Evolutionary conservation across 2,113 vertebrate genomes (phyloP).

Genomic region (Ailuropoda melanoleuca): DNA sequence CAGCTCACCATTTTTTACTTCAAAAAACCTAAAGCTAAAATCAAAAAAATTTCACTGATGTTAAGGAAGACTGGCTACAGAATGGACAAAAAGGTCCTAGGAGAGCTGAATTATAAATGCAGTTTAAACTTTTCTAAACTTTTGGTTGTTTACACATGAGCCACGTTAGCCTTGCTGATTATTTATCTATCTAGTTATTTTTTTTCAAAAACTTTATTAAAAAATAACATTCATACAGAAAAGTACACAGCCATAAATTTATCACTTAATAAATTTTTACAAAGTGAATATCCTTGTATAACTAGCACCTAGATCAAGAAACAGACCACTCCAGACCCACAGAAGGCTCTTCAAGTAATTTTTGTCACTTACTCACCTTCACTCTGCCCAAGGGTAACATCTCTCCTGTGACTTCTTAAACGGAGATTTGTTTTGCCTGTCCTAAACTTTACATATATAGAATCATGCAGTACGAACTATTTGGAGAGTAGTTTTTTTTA

Average conservation of each 20-base stretch:
- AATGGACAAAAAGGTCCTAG: neutral
- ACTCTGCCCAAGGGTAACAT: neutral
- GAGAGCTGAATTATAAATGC: neutral
- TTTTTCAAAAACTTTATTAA: neutral
- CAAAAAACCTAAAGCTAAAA: slow-evolving; percentile 30
- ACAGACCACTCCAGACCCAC: neutral
- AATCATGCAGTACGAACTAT: neutral
- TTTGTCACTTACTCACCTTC: neutral
- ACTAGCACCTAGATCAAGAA: neutral
- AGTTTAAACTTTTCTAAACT: neutral
- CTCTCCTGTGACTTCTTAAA: neutral
- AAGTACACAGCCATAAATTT: neutral
- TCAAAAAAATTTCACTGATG: neutral
- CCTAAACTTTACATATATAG: neutral
- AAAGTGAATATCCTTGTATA: neutral
- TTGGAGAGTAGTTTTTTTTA: neutral
- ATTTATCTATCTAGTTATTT: neutral
- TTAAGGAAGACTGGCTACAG: neutral
- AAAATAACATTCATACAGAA: neutral
- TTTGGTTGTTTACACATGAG: neutral
- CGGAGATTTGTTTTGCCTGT: neutral
- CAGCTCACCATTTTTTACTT: neutral
- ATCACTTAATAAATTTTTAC: neutral
- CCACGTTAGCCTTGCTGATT: neutral
- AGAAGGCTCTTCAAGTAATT: neutral